Percentiles rank a stretch among this genome's conserved stretches.
phyloP scores from a whole-genome alignment of 2,888 invertebrate species.

The Drosophila sordidapex region DNA sequence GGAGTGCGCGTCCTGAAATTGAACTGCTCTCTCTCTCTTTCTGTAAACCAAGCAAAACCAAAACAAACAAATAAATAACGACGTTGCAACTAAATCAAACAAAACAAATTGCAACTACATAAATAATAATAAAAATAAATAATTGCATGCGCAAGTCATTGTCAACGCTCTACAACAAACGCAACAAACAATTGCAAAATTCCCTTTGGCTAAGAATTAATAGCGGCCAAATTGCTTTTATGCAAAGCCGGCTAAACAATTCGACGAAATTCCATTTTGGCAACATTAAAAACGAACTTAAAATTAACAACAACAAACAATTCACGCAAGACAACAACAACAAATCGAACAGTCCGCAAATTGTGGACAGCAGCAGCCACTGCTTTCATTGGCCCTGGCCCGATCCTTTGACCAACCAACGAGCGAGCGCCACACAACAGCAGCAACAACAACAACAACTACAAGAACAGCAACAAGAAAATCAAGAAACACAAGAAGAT shows the following conservation, averaged over 20 bases:
- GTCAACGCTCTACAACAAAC: slow-evolving; percentile 77
- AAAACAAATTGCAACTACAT: slow-evolving; percentile 25
- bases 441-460: slow-evolving; percentile 3
- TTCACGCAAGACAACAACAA: slow-evolving; percentile 25
- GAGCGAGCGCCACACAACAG: slow-evolving; percentile 11
- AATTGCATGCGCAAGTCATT: slow-evolving; percentile 49
- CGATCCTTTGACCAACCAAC: slow-evolving; percentile 23
- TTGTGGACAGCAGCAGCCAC: slow-evolving; percentile 26
- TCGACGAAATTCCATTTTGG: slow-evolving; percentile 79
- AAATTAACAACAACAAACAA: slow-evolving; percentile 20
- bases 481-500: slow-evolving; percentile 11
- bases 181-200: slow-evolving; percentile 83
- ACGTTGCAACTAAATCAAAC: slow-evolving; percentile 9
- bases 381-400: slow-evolving; percentile 51
- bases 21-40: slow-evolving; percentile 30
- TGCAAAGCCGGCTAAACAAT: slow-evolving; percentile 65
- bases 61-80: slow-evolving; percentile 17
- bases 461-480: slow-evolving; percentile 7
- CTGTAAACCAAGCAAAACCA: slow-evolving; percentile 28
- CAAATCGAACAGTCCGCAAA: slow-evolving; percentile 9
- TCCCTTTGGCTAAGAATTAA: slow-evolving; percentile 83
- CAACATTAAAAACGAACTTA: slow-evolving; percentile 53
- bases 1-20: slow-evolving; percentile 68
- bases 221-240: slow-evolving; percentile 62
- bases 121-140: slow-evolving; percentile 15